Base-by-base conservation (phyloP, 2,113 vertebrate species). In the Ptyas mucosa region DNA sequence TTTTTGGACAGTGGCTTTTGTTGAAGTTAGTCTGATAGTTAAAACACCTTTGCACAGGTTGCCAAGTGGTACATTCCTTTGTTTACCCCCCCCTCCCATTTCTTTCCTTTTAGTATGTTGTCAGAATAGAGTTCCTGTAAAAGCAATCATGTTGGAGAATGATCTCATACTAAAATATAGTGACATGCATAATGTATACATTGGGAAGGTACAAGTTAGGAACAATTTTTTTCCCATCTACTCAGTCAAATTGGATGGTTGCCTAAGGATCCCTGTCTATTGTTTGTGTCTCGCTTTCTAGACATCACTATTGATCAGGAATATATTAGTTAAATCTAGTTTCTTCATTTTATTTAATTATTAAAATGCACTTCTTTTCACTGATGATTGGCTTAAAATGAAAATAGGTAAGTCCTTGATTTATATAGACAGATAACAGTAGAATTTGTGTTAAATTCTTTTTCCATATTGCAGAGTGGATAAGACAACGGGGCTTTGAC, bases 111-210 rank as follows among this genome's bases (percentile, higher is more conserved):
- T 87, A 61, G 53, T 87, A 64, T 90, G 18, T 29, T 87, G 46
- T 55, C 86, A 87, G n/a, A 64, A n/a, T 11, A 86, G 21, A 23
- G n/a, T 86, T 64, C 55, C 55, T 90, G 92, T 61, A 87, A 86
- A 87, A 93, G 26, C 49, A 53, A 93, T 93, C 55, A 93, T 24
- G 46, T 3, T 52, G 21, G 46, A 49, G 88, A 87, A 85, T 90
- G 89, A 93, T 81, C 90, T 90, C 92, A 61, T 86, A 52, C 75
- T 64, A 61, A 58, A 87, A 93, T 89, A 81, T 49, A 53, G 53
- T 61, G 92, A 93, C 92, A 90, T 90, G 89, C 88, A 90, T 93
- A 55, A 61, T 51, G 85, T 86, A 12, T 61, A 81, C 55, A 86
- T 57, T 86, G 43, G 52, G n/a, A 88, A 89, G 46, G 29, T 49